Percentiles rank a stretch among this genome's conserved stretches.
Conservation (phyloP, 1,140 invertebrate species). For the Drosophila novamexicana region DNA sequence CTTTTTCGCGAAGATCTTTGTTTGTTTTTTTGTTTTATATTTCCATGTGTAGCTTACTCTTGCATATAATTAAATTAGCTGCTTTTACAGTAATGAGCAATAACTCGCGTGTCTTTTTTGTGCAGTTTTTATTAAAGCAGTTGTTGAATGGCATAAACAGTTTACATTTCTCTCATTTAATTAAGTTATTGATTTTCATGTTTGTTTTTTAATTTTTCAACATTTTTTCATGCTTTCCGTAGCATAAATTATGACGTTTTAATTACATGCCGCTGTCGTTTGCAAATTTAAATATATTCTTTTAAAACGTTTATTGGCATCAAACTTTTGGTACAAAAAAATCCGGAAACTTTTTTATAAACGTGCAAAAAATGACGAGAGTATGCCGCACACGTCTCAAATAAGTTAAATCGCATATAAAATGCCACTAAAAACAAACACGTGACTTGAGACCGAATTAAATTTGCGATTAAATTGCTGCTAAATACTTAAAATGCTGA, state of each 20-base stretch:
- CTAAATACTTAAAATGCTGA: conserved; percentile 35
- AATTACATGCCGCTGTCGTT: conserved; percentile 40
- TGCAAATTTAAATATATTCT: conserved; percentile 26
- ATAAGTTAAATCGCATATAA: conserved; percentile 46
- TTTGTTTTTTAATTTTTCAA: conserved; percentile 10
- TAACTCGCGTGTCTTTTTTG: conserved; percentile 11
- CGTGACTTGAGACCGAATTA: conserved; percentile 55
- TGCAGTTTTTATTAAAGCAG: neutral
- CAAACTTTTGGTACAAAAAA: neutral
- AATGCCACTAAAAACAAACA: conserved; percentile 56
- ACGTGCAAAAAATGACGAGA: conserved; percentile 24
- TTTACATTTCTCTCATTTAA: conserved; percentile 11
- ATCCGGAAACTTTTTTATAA: conserved; percentile 26
- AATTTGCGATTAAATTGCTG: conserved; percentile 40
- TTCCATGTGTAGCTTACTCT: conserved; percentile 29
- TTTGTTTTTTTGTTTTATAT: conserved; percentile 14
- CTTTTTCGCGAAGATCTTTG: conserved; percentile 21
- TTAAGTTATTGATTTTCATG: conserved; percentile 23
- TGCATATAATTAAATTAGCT: conserved; percentile 54
- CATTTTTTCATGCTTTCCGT: conserved; percentile 20
- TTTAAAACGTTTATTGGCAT: conserved; percentile 2
- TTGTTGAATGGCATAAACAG: conserved; percentile 15
- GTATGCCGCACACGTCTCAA: conserved; percentile 53
- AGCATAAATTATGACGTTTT: conserved; percentile 58
- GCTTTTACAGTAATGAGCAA: conserved; percentile 31